Evolutionary conservation across 2,113 vertebrate genomes (phyloP).

Genomic region (Ciconia stormi): DNA sequence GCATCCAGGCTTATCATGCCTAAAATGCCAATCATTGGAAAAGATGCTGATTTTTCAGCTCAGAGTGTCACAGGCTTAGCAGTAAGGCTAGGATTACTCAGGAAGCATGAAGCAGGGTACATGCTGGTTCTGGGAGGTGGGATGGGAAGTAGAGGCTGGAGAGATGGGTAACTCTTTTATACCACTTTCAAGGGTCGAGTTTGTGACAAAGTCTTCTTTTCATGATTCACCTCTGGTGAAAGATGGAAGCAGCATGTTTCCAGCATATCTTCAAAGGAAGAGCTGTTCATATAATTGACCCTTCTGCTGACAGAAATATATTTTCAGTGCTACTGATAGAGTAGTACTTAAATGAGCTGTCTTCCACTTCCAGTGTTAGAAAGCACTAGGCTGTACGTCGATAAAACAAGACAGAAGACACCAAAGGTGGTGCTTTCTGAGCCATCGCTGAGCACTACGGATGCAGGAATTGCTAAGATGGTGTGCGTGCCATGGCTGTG

Average conservation of each 20-base stretch:
- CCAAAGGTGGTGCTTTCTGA: background rate
- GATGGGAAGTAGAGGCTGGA: background rate
- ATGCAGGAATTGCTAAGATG: background rate
- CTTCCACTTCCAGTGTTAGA: background rate
- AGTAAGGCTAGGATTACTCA: background rate
- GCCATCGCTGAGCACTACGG: fast-evolving
- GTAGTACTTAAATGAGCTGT: background rate
- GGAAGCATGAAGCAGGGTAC: background rate
- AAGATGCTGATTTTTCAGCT: background rate
- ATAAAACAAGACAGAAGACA: background rate
- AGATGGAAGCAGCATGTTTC: constrained; percentile 10
- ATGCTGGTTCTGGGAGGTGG: background rate
- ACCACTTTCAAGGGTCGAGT: background rate
- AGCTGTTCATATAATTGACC: background rate
- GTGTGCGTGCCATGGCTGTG: background rate
- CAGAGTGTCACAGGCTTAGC: background rate
- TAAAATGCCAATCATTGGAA: background rate
- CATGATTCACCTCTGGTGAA: background rate
- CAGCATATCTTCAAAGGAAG: background rate
- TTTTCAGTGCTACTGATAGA: background rate
- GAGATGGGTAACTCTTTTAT: background rate
- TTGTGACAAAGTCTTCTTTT: background rate
- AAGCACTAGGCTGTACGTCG: background rate
- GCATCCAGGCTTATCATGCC: background rate
- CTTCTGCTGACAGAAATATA: background rate